phyloP scores from a whole-genome alignment of 2,797 vertebrate species.

The Syncerus caffer region DNA sequence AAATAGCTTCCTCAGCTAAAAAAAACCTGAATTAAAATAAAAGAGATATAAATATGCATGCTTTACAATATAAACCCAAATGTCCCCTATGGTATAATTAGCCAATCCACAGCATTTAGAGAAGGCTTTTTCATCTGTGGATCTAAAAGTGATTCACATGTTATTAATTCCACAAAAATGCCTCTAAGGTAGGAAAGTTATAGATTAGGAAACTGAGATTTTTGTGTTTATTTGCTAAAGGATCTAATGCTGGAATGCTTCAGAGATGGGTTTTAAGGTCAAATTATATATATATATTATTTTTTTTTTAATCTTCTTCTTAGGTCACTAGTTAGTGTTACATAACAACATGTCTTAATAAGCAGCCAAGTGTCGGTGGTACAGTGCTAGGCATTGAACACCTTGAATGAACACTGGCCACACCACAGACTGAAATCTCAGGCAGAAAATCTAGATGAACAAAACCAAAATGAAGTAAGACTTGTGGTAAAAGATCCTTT shows the following conservation, averaged over 20 bases:
- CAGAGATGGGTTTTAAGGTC: slow-evolving; percentile 10
- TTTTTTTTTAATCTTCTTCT: neutral
- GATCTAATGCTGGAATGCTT: neutral
- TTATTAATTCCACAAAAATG: slow-evolving; percentile 57
- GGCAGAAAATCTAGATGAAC: neutral
- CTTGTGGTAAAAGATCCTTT: neutral
- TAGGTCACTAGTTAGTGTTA: neutral
- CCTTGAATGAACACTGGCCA: neutral
- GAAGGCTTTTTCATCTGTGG: slow-evolving; percentile 43
- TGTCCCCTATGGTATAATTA: slow-evolving; percentile 68
- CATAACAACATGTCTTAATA: neutral
- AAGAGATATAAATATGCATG: slow-evolving; percentile 68
- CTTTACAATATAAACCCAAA: slow-evolving; percentile 56
- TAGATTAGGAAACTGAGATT: slow-evolving; percentile 30
- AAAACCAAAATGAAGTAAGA: neutral
- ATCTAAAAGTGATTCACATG: slow-evolving; percentile 55
- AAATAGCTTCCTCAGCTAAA: slow-evolving; percentile 70
- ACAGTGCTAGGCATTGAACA: neutral
- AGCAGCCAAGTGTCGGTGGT: neutral
- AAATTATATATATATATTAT: neutral
- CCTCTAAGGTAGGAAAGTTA: slow-evolving; percentile 45
- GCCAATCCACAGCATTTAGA: slow-evolving; percentile 55
- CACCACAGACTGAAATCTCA: neutral
- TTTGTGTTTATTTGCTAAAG: slow-evolving; percentile 27
- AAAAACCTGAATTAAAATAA: slow-evolving; percentile 66